Conservation (phyloP, 2,888 invertebrate species). For the Nasonovia ribisnigri region DNA sequence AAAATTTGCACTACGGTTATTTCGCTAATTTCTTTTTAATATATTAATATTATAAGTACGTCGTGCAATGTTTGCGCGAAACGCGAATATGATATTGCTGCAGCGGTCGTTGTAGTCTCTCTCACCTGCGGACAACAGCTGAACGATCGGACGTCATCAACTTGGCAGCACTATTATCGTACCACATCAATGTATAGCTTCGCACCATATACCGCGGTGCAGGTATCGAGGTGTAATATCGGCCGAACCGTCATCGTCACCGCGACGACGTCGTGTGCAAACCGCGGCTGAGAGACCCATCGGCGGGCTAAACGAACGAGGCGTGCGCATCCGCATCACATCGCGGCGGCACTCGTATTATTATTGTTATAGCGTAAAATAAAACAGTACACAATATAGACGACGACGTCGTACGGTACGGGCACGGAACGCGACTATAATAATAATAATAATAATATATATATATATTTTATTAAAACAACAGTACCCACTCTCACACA, state of each 20-base stretch:
- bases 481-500: not conserved
- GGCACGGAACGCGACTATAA: not conserved
- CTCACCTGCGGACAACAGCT: not conserved
- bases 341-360: not conserved
- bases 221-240: not conserved
- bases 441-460: not conserved
- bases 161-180: not conserved
- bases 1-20: not conserved
- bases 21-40: no score
- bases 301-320: not conserved
- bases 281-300: not conserved
- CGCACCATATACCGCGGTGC: not conserved
- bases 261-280: not conserved
- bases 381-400: not conserved
- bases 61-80: no score
- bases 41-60: no score
- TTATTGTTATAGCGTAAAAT: not conserved
- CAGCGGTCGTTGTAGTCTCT: not conserved
- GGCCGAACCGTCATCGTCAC: not conserved
- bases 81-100: not conserved
- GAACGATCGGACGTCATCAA: not conserved
- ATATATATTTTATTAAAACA: constrained; percentile 10
- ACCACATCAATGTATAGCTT: not conserved
- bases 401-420: not conserved
- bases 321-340: not conserved